Evolutionary conservation across 2,888 invertebrate species (phyloP), one percentile per base, ranked within the genome.

Genomic region (Frankliniella fusca): DNA sequence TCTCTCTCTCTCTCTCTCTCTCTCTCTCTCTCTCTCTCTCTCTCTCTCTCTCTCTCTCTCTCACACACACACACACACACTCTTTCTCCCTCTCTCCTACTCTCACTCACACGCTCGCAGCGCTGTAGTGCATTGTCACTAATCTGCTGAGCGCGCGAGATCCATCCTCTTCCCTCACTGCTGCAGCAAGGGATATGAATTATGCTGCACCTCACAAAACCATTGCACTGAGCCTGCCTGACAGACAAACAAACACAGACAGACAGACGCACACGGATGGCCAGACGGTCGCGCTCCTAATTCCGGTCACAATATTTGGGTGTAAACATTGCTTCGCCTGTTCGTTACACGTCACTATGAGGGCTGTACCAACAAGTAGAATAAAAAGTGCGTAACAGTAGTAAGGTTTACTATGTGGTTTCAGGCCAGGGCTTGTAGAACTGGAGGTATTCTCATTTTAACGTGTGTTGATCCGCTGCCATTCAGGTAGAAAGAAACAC

Each of bases 301-400:
- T 76, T 76, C 70, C 70, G 70, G 70, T 76, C 70, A 76, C 70
- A 76, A 76, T 76, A 76, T 76, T 76, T 76, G 70, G 70, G 27
- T 76, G 70, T 76, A 76, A 76, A 76, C 70, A 76, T 76, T 23
- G 23, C 70, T 10, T 76, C 38, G 38, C 70, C 12, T 76, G 27
- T 76, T 76, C 70, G 70, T 76, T 76, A 23, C 23, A 76, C 70
- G 38, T 38, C 38, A 38, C 38, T 38, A 38, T 54, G 54, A 54
- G 15, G 54, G 5, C 54, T 54, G 54, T 12, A 20, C 15, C 18
- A 54, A 54, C 54, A 38, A 38, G 38, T 38, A 38, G 38, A 38
- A 5, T 38, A 38, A 3, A 38, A 38, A 5, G 3, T 38, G 38
- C 38, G 38, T 38, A 38, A 38, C 38, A 3, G 3, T 5, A 38